phyloP scores from a whole-genome alignment of 2,113 vertebrate genomes.

The Axis porcinus region DNA sequence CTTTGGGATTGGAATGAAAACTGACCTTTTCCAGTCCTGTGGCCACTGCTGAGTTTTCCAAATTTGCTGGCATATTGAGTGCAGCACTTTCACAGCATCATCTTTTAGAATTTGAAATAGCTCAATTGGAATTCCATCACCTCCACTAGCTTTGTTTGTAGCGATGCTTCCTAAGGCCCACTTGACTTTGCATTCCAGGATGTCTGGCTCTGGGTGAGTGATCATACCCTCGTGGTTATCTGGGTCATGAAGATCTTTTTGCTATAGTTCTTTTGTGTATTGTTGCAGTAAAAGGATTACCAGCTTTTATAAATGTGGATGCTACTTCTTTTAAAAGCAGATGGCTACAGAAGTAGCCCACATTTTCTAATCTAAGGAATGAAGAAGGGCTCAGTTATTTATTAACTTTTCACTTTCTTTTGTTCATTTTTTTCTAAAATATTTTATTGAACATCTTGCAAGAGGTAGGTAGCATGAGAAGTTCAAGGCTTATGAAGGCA shows the following conservation, averaged over 20 bases:
- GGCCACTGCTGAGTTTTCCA: background rate
- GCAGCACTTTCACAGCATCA: background rate
- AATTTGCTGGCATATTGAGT: background rate
- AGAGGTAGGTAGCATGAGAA: background rate
- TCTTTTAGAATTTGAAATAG: background rate
- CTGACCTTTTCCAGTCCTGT: background rate
- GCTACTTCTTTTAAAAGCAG: background rate
- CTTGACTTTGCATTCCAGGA: background rate
- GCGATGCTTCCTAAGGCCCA: background rate
- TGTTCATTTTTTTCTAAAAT: background rate
- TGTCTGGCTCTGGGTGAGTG: background rate
- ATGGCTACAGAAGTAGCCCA: background rate
- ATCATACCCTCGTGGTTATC: background rate
- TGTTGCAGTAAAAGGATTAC: background rate
- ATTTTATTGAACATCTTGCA: background rate
- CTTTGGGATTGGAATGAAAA: background rate
- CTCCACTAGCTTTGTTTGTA: background rate
- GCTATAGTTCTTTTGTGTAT: background rate
- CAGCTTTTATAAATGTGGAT: background rate
- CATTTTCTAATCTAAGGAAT: constrained; percentile 31
- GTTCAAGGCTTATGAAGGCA: background rate
- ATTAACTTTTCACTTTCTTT: background rate
- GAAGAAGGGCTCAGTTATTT: background rate
- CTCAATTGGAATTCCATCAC: background rate
- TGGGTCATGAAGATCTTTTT: background rate